Evolutionary conservation across 1,140 invertebrate genomes (phyloP).

Genomic region (Ylistrum balloti): DNA sequence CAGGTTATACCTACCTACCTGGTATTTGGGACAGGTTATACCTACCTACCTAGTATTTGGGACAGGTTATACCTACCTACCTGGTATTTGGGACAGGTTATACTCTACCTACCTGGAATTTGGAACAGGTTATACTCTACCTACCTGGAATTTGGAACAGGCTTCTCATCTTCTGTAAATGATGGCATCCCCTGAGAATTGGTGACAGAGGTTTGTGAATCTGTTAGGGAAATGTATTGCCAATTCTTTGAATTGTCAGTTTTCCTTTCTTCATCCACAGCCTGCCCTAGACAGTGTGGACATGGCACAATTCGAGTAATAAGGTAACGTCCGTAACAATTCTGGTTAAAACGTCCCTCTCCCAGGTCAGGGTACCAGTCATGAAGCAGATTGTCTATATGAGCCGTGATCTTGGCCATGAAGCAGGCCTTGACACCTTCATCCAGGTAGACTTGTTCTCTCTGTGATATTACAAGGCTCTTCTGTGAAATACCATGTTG

Average conservation of each 20-base stretch:
- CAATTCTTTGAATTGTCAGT: constrained; percentile 72
- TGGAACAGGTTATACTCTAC: neutral
- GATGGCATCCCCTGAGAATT: constrained; percentile 25
- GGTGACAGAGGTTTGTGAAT: neutral
- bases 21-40: no score
- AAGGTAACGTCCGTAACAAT: constrained; percentile 96
- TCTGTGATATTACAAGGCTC: constrained; percentile 41
- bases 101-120: neutral
- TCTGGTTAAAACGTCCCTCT: constrained; percentile 96
- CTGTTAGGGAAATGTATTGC: constrained; percentile 61
- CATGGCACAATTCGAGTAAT: constrained; percentile 98
- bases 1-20: no score
- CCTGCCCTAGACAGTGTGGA: constrained; percentile 87
- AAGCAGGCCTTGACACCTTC: constrained; percentile 91
- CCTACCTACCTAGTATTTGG: no score
- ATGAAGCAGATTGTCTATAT: constrained; percentile 97
- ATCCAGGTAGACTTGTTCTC: constrained; percentile 65
- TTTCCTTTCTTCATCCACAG: constrained; percentile 58
- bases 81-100: no score
- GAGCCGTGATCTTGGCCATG: constrained; percentile 95
- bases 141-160: neutral
- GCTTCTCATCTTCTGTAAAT: neutral
- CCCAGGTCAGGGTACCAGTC: constrained; percentile 99
- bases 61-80: no score
- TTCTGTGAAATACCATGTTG: constrained; percentile 41